A percentile compares a stretch with the other conserved stretches of the same genome.
Evolutionary conservation across 2,888 invertebrate genomes (phyloP).

Genomic region (Cerastis rubricosa): DNA sequence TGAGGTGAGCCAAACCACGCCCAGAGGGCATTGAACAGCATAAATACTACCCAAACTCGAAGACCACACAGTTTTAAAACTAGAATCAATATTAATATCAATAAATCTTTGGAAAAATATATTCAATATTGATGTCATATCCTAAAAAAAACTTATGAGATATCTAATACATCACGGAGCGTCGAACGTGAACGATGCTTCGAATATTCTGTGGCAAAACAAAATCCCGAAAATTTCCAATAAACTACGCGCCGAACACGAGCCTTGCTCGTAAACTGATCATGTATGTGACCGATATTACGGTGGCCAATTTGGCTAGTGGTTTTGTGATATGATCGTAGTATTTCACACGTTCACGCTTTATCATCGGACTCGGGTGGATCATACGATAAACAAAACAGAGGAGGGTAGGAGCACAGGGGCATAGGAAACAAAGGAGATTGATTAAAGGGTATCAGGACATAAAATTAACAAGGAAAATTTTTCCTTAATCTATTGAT

Average conservation of each 20-base stretch:
- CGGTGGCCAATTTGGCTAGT: slow-evolving; percentile 25
- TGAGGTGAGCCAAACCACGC: slow-evolving; percentile 47
- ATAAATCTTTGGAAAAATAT: slow-evolving; percentile 45
- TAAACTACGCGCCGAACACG: slow-evolving; percentile 24
- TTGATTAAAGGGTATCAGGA: not conserved
- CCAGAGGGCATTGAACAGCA: slow-evolving; percentile 31
- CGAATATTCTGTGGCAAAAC: slow-evolving; percentile 25
- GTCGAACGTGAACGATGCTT: slow-evolving; percentile 13
- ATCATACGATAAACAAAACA: not conserved
- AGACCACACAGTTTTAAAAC: slow-evolving; percentile 43
- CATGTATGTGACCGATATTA: slow-evolving; percentile 27
- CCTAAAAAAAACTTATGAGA: slow-evolving; percentile 40
- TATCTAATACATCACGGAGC: slow-evolving; percentile 31
- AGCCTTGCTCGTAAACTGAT: slow-evolving; percentile 50
- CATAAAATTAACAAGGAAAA: not conserved
- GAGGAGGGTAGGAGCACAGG: not conserved
- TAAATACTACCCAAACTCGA: slow-evolving; percentile 27
- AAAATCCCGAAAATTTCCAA: slow-evolving; percentile 34
- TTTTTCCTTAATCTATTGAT: not conserved
- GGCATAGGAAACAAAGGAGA: not conserved
- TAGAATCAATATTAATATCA: slow-evolving; percentile 31
- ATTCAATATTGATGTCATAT: slow-evolving; percentile 37
- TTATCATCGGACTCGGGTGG: slow-evolving; percentile 11
- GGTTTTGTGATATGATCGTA: slow-evolving; percentile 16
- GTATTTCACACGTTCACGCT: slow-evolving; percentile 10